These are phyloP conservation scores for Hypomesus transpacificus DNA, from an alignment of 2,113 vertebrate genomes.

Conservation along the genomic window DNA sequence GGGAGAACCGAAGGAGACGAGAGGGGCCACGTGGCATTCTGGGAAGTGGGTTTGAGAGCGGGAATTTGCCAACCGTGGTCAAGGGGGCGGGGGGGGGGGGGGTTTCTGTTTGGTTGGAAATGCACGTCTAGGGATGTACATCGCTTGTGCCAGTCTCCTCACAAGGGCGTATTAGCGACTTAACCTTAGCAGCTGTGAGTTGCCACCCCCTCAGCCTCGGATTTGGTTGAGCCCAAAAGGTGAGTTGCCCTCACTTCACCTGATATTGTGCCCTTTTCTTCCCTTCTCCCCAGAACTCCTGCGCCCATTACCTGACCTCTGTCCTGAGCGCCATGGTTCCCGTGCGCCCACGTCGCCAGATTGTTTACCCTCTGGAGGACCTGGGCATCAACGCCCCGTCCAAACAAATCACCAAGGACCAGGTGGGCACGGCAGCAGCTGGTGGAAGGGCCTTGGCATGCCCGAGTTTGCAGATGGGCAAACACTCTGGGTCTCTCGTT, in stretches of 20 bases:
- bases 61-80: neutral
- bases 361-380: slow-evolving; percentile 91
- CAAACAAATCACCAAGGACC: slow-evolving; percentile 79
- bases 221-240: neutral
- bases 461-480: slow-evolving; percentile 74
- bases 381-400: slow-evolving; percentile 87
- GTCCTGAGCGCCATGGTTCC: slow-evolving; percentile 86
- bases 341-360: slow-evolving; percentile 89
- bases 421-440: slow-evolving; percentile 77
- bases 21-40: slow-evolving; percentile 12
- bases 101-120: neutral
- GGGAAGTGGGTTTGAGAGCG: neutral
- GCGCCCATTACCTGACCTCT: slow-evolving; percentile 79
- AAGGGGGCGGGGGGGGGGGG: neutral
- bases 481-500: slow-evolving; percentile 54
- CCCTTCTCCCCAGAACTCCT: slow-evolving; percentile 74
- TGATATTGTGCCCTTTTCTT: slow-evolving; percentile 48
- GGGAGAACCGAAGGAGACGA: slow-evolving; percentile 23
- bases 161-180: slow-evolving; percentile 36
- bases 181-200: neutral
- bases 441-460: slow-evolving; percentile 61
- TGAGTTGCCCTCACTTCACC: neutral
- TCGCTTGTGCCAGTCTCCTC: slow-evolving; percentile 30
- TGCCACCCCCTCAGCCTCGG: neutral
- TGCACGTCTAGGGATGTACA: neutral